phyloP scores from a whole-genome alignment of 2,797 vertebrate genomes.

The Gallinago stenura region DNA sequence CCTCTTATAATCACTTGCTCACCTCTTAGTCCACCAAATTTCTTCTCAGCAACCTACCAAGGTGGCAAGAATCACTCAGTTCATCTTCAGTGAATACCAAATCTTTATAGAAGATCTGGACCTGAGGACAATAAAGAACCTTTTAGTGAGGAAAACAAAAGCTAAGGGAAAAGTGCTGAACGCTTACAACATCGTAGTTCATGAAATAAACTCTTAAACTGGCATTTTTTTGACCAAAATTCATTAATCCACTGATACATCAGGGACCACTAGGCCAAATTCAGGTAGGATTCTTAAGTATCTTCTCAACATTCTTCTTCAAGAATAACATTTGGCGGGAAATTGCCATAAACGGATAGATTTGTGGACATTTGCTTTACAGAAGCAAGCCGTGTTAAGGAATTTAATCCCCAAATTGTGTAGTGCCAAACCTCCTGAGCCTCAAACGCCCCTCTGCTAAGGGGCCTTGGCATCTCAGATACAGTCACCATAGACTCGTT shows the following conservation, averaged over 20 bases:
- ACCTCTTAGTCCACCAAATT: background rate
- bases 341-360: background rate
- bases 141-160: background rate
- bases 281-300: background rate
- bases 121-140: background rate
- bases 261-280: background rate
- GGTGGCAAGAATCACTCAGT: background rate
- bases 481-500: rapidly evolving
- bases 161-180: background rate
- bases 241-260: background rate
- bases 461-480: background rate
- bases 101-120: background rate
- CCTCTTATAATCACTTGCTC: background rate
- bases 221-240: background rate
- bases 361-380: background rate
- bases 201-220: background rate
- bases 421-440: background rate
- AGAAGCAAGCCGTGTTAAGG: background rate
- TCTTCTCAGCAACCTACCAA: background rate
- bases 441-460: background rate
- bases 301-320: background rate
- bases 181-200: background rate
- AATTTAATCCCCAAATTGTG: background rate
- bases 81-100: background rate
- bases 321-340: background rate